Percentiles rank a stretch among this genome's conserved stretches.
These are phyloP conservation scores for Puntigrus tetrazona DNA, from an alignment of 2,113 vertebrate genomes.

Conservation along the genomic window DNA sequence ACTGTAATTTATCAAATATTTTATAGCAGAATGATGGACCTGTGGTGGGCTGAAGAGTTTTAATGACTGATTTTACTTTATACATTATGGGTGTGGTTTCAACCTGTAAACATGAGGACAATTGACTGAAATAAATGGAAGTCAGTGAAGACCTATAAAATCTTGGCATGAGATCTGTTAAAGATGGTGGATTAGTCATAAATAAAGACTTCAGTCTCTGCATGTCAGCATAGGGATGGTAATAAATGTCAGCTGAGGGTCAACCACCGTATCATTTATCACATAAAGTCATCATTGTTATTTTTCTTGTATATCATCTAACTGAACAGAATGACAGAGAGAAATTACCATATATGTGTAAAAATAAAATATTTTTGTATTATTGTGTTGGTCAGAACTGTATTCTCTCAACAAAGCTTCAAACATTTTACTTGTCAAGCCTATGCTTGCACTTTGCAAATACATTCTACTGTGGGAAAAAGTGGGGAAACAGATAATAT, in stretches of 20 bases:
- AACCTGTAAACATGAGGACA: slow-evolving; percentile 44
- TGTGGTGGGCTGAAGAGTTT: slow-evolving; percentile 41
- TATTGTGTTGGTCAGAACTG: neutral
- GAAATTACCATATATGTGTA: neutral
- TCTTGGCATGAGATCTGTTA: slow-evolving; percentile 7
- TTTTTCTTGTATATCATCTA: neutral
- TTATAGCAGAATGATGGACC: slow-evolving; percentile 56
- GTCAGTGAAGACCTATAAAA: neutral
- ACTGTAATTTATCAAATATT: slow-evolving; percentile 52
- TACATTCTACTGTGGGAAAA: neutral
- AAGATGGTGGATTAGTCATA: neutral
- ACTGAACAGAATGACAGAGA: neutral
- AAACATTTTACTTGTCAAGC: neutral
- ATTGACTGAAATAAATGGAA: slow-evolving; percentile 1
- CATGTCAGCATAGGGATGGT: neutral
- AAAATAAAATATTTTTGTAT: neutral
- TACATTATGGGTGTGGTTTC: slow-evolving; percentile 46
- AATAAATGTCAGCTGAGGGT: slow-evolving; percentile 24
- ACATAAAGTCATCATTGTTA: neutral
- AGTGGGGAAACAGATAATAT: neutral
- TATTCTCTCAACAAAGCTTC: neutral
- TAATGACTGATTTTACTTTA: slow-evolving; percentile 46
- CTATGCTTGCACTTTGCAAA: neutral
- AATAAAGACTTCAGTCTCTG: slow-evolving; percentile 15
- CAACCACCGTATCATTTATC: neutral